Evolutionary conservation across 2,797 vertebrate genomes (phyloP).

Genomic region (Huso huso): DNA sequence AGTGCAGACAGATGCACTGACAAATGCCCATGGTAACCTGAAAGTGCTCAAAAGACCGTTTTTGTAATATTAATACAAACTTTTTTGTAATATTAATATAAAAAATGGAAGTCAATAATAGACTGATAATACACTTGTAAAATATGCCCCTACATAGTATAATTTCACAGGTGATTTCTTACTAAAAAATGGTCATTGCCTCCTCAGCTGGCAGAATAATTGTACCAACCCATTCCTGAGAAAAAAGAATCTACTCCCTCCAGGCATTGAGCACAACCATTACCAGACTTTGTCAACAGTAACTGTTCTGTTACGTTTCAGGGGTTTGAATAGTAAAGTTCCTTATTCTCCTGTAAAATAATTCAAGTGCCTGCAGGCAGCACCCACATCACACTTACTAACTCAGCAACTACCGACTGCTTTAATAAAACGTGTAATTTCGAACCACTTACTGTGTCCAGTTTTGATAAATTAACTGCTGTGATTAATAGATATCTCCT

Average conservation of each 20-base stretch:
- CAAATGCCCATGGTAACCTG: too few relatives aligned
- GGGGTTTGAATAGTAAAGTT: slow-evolving; percentile 33
- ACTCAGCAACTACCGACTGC: not conserved
- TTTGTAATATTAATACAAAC: too few relatives aligned
- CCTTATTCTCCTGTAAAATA: slow-evolving; percentile 17
- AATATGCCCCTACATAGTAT: too few relatives aligned
- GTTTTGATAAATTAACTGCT: not conserved
- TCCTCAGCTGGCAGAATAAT: not conserved
- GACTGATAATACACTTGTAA: too few relatives aligned
- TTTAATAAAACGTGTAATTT: not conserved
- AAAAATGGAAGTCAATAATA: too few relatives aligned
- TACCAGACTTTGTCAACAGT: not conserved
- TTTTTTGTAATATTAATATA: too few relatives aligned
- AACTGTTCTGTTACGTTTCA: not conserved
- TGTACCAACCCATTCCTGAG: not conserved
- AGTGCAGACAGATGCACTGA: too few relatives aligned
- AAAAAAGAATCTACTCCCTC: not conserved
- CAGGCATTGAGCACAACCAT: not conserved
- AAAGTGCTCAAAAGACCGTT: too few relatives aligned
- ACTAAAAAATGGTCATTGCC: not conserved
- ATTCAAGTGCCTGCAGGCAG: not conserved
- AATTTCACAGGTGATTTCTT: not conserved
- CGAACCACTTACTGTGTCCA: not conserved
- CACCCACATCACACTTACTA: slow-evolving; percentile 15
- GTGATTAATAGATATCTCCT: too few relatives aligned